Evolutionary conservation across 2,888 invertebrate genomes (phyloP).

Genomic region (Apotomis capreana): DNA sequence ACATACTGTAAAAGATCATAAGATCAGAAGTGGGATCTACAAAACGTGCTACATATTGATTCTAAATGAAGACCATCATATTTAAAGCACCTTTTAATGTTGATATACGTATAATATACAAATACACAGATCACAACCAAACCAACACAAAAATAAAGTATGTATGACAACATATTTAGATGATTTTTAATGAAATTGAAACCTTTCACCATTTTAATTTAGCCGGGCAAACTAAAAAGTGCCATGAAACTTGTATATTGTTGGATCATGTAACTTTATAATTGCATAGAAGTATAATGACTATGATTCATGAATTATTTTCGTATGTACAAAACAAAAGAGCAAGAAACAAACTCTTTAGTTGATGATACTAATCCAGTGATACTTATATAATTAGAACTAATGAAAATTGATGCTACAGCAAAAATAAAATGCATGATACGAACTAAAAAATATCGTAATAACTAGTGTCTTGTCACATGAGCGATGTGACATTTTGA

Average conservation of each 20-base stretch:
- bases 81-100: slow-evolving; percentile 21
- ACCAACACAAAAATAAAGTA: slow-evolving; percentile 11
- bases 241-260: neutral
- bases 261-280: neutral
- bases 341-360: neutral
- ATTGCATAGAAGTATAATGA: neutral
- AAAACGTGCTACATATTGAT: neutral
- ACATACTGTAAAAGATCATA: no score
- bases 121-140: slow-evolving; percentile 23
- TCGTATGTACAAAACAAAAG: neutral
- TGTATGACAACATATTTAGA: neutral
- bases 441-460: no score
- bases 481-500: no score
- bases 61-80: neutral
- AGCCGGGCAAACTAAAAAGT: neutral
- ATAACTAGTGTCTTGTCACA: no score
- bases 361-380: neutral
- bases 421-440: no score
- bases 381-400: no score
- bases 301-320: neutral
- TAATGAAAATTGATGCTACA: no score
- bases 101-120: neutral
- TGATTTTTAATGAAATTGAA: neutral
- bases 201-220: neutral
- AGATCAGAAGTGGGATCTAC: no score